A percentile compares a stretch with the other conserved stretches of the same genome.
These are phyloP conservation scores for Poeciliopsis infans DNA, from an alignment of 2,797 vertebrate genomes.

Conservation along the genomic window DNA sequence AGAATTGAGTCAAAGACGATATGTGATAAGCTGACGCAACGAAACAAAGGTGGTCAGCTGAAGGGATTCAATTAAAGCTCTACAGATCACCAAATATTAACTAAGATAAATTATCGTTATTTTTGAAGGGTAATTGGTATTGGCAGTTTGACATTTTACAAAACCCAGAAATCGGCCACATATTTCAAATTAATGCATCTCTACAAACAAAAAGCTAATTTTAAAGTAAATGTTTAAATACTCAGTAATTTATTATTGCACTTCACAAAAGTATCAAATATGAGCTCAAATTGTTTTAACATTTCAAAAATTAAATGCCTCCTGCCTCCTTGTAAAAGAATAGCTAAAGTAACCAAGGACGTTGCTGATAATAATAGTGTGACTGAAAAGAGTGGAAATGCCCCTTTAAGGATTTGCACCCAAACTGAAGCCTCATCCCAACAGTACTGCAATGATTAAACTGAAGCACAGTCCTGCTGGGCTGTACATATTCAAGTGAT, in stretches of 20 bases:
- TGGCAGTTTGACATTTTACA: not conserved
- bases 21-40: not conserved
- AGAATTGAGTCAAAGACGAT: too few species aligned
- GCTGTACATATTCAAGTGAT: constrained; percentile 24
- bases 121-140: not conserved
- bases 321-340: constrained; percentile 12
- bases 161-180: not conserved
- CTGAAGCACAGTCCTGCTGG: constrained; percentile 11
- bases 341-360: not conserved
- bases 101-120: not conserved
- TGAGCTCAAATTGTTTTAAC: not conserved
- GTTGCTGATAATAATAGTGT: not conserved
- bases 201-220: not conserved
- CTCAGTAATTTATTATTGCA: constrained; percentile 31
- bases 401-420: constrained; percentile 13
- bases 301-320: not conserved
- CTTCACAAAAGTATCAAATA: constrained; percentile 11
- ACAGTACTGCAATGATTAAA: constrained; percentile 20
- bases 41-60: not conserved
- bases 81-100: not conserved
- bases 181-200: not conserved
- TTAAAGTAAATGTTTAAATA: not conserved
- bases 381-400: constrained; percentile 16
- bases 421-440: not conserved
- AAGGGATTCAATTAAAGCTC: not conserved